Evolutionary conservation across 2,113 vertebrate species (phyloP).

Genomic region (Tamias sibiricus): DNA sequence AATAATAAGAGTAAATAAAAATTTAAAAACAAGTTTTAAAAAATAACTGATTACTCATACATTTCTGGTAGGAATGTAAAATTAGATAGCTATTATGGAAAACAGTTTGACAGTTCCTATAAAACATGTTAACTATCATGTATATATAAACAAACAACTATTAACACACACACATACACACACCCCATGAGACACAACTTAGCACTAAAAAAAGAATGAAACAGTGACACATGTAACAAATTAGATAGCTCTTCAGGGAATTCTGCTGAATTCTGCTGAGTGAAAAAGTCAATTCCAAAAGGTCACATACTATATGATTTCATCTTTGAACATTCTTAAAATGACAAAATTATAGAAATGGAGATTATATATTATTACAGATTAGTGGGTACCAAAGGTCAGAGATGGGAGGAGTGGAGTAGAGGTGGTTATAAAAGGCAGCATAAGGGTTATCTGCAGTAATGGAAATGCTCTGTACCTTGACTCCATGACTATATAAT

Average conservation of each 20-base stretch:
- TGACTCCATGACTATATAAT: background rate
- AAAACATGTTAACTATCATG: background rate
- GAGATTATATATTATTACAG: background rate
- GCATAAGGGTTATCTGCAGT: background rate
- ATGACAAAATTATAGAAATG: constrained; percentile 38
- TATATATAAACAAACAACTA: background rate
- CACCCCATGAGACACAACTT: background rate
- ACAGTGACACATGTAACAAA: background rate
- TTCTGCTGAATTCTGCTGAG: background rate
- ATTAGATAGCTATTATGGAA: background rate
- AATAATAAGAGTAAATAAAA: constrained; percentile 17
- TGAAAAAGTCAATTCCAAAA: constrained; percentile 17
- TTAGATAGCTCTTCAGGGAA: background rate
- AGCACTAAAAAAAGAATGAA: background rate
- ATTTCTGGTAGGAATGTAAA: constrained; percentile 32
- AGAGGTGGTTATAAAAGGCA: background rate
- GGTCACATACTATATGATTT: background rate
- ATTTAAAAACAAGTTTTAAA: constrained; percentile 38
- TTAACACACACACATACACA: too few relatives aligned
- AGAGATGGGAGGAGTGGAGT: background rate
- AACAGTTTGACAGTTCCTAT: background rate
- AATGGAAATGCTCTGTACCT: constrained; percentile 20
- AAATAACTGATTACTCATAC: background rate
- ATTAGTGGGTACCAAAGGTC: background rate
- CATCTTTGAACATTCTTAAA: constrained; percentile 16